Evolutionary conservation across 1,140 invertebrate species (phyloP).

Genomic region (Drosophila equinoxialis): DNA sequence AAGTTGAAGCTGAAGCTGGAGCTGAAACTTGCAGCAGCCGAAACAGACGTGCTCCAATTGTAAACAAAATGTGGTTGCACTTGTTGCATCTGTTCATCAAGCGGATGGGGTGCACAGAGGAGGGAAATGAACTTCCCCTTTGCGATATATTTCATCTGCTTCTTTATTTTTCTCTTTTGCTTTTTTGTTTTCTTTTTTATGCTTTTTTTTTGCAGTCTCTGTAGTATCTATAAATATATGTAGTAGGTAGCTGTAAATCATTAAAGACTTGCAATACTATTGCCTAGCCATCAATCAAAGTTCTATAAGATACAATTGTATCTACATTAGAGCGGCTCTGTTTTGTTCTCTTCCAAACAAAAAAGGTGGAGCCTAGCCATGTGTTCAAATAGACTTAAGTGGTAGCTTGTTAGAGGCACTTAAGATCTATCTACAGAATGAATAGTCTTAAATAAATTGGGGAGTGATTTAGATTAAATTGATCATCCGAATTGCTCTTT

Average conservation of each 20-base stretch:
- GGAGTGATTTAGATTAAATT: conserved; percentile 5
- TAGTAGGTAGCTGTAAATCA: conserved; percentile 57
- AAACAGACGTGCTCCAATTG: conserved; percentile 78
- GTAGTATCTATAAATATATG: conserved; percentile 57
- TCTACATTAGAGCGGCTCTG: conserved; percentile 39
- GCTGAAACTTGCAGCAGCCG: conserved; percentile 61
- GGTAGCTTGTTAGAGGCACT: conserved; percentile 38
- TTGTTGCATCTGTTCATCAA: conserved; percentile 54
- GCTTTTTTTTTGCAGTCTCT: conserved; percentile 44
- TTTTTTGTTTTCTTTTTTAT: no score
- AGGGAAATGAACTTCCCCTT: conserved; percentile 32
- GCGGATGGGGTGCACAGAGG: conserved; percentile 34
- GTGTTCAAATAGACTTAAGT: conserved; percentile 44
- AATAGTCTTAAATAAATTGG: conserved; percentile 45
- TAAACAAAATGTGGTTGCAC: conserved; percentile 65
- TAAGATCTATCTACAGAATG: conserved; percentile 30
- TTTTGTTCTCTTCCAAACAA: neutral
- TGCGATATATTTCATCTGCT: conserved; percentile 4
- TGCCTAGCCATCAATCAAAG: conserved; percentile 56
- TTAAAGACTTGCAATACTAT: conserved; percentile 38
- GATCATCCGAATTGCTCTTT: neutral
- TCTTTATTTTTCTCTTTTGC: neutral
- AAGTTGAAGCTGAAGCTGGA: conserved; percentile 31
- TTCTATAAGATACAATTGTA: conserved; percentile 52
- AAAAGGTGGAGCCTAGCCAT: conserved; percentile 16